Conservation (phyloP, 2,797 vertebrate species). For the Mionectes olivaceus region DNA sequence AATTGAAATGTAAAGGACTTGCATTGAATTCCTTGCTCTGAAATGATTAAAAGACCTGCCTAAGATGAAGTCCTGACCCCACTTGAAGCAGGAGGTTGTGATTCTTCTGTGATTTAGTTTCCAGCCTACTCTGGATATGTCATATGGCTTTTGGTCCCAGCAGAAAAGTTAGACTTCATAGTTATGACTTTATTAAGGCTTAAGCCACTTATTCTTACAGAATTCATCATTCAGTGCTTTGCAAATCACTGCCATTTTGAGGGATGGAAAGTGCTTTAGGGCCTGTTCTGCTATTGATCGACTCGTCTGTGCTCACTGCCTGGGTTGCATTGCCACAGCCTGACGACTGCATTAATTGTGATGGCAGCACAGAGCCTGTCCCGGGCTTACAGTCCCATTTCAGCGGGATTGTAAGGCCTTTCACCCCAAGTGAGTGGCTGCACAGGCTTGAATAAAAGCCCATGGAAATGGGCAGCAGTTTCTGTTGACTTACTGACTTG, state of each 20-base stretch:
- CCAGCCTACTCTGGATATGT: neutral
- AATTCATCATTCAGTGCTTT: neutral
- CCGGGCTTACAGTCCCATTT: neutral
- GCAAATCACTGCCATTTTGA: slow-evolving; percentile 47
- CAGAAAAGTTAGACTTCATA: slow-evolving; percentile 27
- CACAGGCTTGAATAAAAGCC: neutral
- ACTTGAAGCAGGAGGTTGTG: neutral
- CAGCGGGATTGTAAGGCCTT: neutral
- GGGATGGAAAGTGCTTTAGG: slow-evolving; percentile 13
- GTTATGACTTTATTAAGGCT: slow-evolving; percentile 4
- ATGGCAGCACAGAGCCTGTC: neutral
- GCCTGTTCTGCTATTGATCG: neutral
- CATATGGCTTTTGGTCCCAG: neutral
- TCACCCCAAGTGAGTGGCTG: neutral
- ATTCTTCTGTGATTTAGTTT: slow-evolving; percentile 47
- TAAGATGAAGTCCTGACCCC: slow-evolving; percentile 27
- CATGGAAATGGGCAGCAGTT: neutral
- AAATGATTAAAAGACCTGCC: slow-evolving; percentile 21
- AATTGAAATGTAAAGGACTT: neutral
- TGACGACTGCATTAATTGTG: neutral
- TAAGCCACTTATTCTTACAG: neutral
- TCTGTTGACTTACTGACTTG: neutral
- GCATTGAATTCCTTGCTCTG: neutral
- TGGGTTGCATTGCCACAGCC: neutral
- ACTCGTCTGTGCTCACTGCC: neutral